A percentile compares a stretch with the other conserved stretches of the same genome.
These are phyloP conservation scores for Dysdera silvatica DNA, from an alignment of 1,140 invertebrate species.

Conservation along the genomic window DNA sequence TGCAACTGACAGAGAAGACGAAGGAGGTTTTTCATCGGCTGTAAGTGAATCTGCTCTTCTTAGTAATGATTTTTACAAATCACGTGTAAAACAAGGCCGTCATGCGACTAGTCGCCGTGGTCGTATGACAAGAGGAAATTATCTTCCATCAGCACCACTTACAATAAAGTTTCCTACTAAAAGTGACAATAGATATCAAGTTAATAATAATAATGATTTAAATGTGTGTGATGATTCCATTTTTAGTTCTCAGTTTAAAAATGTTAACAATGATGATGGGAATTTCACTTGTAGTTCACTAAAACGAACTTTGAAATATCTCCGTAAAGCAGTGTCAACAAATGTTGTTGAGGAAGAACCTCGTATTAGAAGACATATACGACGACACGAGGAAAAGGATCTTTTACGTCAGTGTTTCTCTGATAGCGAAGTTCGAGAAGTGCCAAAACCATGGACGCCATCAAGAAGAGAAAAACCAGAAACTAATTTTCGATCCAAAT, in stretches of 20 bases:
- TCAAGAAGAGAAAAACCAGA: constrained; percentile 1
- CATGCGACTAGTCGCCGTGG: not conserved
- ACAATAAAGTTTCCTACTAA: not conserved
- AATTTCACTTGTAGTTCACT: constrained; percentile 17
- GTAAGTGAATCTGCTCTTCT: constrained; percentile 22
- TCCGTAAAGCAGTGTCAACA: constrained; percentile 22
- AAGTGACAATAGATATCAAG: not conserved
- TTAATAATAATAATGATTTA: constrained; percentile 2
- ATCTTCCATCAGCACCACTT: not conserved
- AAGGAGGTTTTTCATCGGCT: constrained; percentile 24
- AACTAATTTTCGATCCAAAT: constrained; percentile 8
- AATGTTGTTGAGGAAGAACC: constrained; percentile 16
- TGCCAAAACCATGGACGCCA: not conserved
- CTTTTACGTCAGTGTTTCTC: constrained; percentile 27
- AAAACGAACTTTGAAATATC: constrained; percentile 26
- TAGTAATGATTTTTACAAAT: constrained; percentile 12
- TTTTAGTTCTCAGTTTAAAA: not conserved
- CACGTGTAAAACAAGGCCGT: constrained; percentile 8
- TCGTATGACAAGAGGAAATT: not conserved
- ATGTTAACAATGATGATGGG: constrained; percentile 6
- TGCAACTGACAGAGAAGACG: constrained; percentile 28
- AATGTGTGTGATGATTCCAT: no score
- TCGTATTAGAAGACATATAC: not conserved
- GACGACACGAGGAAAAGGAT: constrained; percentile 11
- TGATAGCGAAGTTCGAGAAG: constrained; percentile 26